Conservation (phyloP, 2,888 invertebrate species). For the Eupithecia vulgata region DNA sequence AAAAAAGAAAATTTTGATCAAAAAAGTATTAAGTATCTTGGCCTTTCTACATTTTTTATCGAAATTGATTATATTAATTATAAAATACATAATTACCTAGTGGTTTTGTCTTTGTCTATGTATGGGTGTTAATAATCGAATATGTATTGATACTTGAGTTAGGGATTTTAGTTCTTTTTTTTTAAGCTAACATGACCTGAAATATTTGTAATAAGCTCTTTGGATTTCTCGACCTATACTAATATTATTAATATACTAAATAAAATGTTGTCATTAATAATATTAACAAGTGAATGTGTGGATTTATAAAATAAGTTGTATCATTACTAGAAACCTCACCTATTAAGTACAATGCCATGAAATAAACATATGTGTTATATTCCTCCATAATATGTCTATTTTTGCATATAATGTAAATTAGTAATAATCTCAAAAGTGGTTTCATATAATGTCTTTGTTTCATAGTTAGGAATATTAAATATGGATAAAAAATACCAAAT, state of each 20-base stretch:
- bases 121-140: neutral
- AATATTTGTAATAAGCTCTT: neutral
- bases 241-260: neutral
- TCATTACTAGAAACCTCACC: neutral
- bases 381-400: neutral
- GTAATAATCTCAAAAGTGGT: neutral
- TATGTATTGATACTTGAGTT: neutral
- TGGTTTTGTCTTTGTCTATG: neutral
- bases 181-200: neutral
- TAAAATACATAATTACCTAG: neutral
- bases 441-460: constrained; percentile 5
- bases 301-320: neutral
- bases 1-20: neutral
- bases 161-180: neutral
- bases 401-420: neutral
- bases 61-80: neutral
- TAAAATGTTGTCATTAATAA: neutral
- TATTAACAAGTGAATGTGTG: neutral
- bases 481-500: neutral
- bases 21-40: neutral
- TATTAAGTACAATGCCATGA: constrained; percentile 3
- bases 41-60: constrained; percentile 11
- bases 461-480: neutral
- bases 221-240: neutral
- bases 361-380: neutral